phyloP scores from a whole-genome alignment of 1,140 invertebrate species.

The Atta cephalotes region DNA sequence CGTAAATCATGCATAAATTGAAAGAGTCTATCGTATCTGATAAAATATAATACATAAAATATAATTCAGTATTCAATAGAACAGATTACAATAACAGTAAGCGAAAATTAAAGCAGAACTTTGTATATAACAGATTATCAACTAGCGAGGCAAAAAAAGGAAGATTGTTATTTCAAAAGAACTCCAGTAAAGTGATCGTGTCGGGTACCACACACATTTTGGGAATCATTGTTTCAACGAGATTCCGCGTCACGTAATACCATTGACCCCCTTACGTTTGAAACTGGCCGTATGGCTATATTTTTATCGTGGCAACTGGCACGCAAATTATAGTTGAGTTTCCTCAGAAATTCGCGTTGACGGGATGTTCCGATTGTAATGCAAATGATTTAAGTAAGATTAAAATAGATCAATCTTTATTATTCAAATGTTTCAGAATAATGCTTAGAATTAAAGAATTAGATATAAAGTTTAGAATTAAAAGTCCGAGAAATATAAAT shows the following conservation, averaged over 20 bases:
- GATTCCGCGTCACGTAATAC: constrained; percentile 34
- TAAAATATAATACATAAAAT: constrained; percentile 3
- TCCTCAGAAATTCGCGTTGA: background rate
- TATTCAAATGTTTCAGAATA: background rate
- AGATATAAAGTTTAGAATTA: background rate
- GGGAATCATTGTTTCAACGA: constrained; percentile 37
- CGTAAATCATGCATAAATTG: constrained; percentile 5
- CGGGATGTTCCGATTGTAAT: background rate
- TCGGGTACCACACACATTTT: constrained; percentile 17
- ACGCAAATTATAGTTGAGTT: constrained; percentile 22
- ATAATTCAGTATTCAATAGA: background rate
- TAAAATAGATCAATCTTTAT: background rate
- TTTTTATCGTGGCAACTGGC: constrained; percentile 30
- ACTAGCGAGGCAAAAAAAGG: background rate
- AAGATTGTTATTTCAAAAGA: background rate
- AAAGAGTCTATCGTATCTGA: background rate
- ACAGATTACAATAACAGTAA: background rate
- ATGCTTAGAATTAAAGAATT: background rate
- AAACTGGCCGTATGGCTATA: constrained; percentile 33
- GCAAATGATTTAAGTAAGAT: background rate
- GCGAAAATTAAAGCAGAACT: background rate
- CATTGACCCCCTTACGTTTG: constrained; percentile 53
- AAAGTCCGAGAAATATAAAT: background rate
- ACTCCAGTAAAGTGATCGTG: constrained; percentile 8
- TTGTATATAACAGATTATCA: background rate